Evolutionary conservation across 1,140 invertebrate genomes (phyloP).

Genomic region (Brachionus plicatilis): DNA sequence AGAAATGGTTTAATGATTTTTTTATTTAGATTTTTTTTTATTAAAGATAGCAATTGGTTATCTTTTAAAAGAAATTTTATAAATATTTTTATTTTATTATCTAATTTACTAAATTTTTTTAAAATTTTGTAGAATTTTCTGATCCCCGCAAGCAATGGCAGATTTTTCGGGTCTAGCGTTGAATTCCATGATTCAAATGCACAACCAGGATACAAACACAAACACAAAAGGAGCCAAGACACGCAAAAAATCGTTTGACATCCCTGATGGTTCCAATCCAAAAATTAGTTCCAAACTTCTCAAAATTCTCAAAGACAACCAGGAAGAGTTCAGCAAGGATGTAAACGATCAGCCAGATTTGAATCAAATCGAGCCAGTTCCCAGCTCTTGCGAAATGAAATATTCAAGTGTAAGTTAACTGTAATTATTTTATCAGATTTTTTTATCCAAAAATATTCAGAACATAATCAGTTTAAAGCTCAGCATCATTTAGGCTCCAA

Average conservation of each 20-base stretch:
- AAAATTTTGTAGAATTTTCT: background rate
- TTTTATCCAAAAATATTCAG: background rate
- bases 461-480: background rate
- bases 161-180: slow-evolving; percentile 35
- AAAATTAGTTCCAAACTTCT: slow-evolving; percentile 18
- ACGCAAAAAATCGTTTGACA: slow-evolving; percentile 16
- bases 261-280: background rate
- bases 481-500: background rate
- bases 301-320: slow-evolving; percentile 32
- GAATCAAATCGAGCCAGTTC: background rate
- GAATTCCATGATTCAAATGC: slow-evolving; percentile 32
- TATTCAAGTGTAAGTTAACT: background rate
- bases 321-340: background rate
- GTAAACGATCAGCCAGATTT: background rate
- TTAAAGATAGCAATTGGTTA: no score
- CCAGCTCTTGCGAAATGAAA: background rate
- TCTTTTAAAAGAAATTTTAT: background rate
- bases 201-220: background rate
- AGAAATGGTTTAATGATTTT: no score
- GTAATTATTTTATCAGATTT: background rate
- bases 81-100: background rate
- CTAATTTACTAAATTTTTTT: no score
- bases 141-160: background rate
- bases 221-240: background rate
- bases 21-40: no score